phyloP scores from a whole-genome alignment of 2,888 invertebrate species.

The Hemaris fuciformis region DNA sequence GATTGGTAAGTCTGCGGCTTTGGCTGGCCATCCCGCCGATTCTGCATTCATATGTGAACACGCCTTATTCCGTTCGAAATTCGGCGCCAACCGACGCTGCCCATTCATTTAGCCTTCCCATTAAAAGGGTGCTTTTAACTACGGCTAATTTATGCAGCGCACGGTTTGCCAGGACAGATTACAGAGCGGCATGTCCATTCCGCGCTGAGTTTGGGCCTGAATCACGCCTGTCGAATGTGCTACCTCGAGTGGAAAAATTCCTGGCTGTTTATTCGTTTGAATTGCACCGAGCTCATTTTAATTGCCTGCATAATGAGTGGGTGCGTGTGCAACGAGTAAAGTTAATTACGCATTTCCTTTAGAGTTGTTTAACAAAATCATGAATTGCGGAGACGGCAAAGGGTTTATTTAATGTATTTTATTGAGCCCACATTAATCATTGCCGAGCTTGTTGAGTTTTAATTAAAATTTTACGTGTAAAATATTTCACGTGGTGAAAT shows the following conservation, averaged over 20 bases:
- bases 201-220: constrained; percentile 49
- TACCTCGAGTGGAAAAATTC: constrained; percentile 53
- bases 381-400: background rate
- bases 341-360: constrained; percentile 9
- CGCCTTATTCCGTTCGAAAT: constrained; percentile 23
- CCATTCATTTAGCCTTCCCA: constrained; percentile 75
- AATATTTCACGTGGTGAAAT: background rate
- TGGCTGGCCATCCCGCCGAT: background rate
- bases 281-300: constrained; percentile 24
- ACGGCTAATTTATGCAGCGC: constrained; percentile 75
- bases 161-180: constrained; percentile 74
- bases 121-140: constrained; percentile 78
- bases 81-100: constrained; percentile 46
- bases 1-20: constrained; percentile 11
- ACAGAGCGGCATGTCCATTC: constrained; percentile 67
- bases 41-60: constrained; percentile 7
- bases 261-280: constrained; percentile 52
- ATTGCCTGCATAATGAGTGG: constrained; percentile 7
- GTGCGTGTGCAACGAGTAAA: background rate
- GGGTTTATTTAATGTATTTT: constrained; percentile 4
- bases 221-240: constrained; percentile 61
- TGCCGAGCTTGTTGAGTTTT: background rate
- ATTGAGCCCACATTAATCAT: background rate
- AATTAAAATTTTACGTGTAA: background rate
- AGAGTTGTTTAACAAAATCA: background rate